Conservation (phyloP, 2,113 vertebrate species). For the Menidia beryllina region DNA sequence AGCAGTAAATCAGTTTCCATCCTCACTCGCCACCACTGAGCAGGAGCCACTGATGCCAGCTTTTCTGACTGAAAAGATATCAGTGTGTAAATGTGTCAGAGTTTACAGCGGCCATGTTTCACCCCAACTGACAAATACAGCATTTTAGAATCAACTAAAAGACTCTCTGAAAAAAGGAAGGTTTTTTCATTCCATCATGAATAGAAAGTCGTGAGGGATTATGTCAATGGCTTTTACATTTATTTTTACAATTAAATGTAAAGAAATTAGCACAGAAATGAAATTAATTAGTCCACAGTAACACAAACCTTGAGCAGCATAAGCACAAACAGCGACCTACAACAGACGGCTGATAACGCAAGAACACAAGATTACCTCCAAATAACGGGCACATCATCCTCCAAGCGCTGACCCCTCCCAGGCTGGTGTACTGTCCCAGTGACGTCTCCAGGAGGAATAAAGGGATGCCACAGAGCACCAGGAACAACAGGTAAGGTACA, state of each 20-base stretch:
- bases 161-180: too few species aligned
- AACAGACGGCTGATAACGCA: background rate
- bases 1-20: too few species aligned
- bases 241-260: background rate
- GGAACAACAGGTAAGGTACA: slow-evolving; percentile 81
- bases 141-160: too few species aligned
- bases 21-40: too few species aligned
- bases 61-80: too few species aligned
- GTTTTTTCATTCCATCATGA: too few species aligned
- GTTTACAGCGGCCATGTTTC: too few species aligned
- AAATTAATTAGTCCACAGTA: background rate
- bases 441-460: slow-evolving; percentile 83
- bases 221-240: background rate
- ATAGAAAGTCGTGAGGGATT: background rate
- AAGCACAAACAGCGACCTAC: background rate
- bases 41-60: too few species aligned
- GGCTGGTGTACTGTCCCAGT: slow-evolving; percentile 80
- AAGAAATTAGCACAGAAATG: background rate
- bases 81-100: too few species aligned
- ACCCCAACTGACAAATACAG: too few species aligned
- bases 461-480: slow-evolving; percentile 80
- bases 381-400: slow-evolving; percentile 77
- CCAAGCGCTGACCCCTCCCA: slow-evolving; percentile 82
- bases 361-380: slow-evolving; percentile 66
- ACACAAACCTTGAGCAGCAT: background rate